A percentile compares a stretch with the other conserved stretches of the same genome.
phyloP scores from a whole-genome alignment of 2,888 invertebrate genomes.

The Drosophila emarginata region DNA sequence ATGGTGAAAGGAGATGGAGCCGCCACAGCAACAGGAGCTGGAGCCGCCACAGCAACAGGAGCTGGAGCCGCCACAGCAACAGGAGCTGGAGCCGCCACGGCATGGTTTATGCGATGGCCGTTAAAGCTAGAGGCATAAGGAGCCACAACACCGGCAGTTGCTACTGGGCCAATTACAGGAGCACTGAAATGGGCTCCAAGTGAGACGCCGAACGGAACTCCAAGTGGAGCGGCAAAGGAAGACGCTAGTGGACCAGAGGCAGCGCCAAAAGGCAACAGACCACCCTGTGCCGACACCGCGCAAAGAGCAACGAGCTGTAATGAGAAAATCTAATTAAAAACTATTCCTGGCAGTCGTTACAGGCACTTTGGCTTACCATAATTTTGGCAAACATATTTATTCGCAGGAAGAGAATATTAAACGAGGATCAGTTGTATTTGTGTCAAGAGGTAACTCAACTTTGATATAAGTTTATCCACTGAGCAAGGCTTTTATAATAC shows the following conservation, averaged over 20 bases:
- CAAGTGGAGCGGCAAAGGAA: slow-evolving; percentile 62
- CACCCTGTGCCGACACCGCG: slow-evolving; percentile 79
- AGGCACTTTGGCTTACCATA: slow-evolving; percentile 68
- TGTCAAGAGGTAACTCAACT: slow-evolving; percentile 57
- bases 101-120: slow-evolving; percentile 89
- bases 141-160: slow-evolving; percentile 29
- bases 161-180: slow-evolving; percentile 25
- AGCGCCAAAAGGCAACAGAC: slow-evolving; percentile 83
- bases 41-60: slow-evolving; percentile 32
- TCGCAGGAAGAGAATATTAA: slow-evolving; percentile 14
- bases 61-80: slow-evolving; percentile 77
- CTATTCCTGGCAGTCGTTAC: not conserved
- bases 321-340: not conserved
- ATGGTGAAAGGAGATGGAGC: slow-evolving; percentile 4
- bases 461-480: slow-evolving; percentile 50
- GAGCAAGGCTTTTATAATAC: slow-evolving; percentile 72
- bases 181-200: slow-evolving; percentile 44
- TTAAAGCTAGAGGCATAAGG: slow-evolving; percentile 85
- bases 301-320: slow-evolving; percentile 73
- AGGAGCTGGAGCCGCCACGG: slow-evolving; percentile 81
- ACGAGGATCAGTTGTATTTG: slow-evolving; percentile 28
- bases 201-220: slow-evolving; percentile 37
- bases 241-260: slow-evolving; percentile 36
- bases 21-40: slow-evolving; percentile 28
- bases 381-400: slow-evolving; percentile 74